A percentile compares a stretch with the other conserved stretches of the same genome.
Conservation (phyloP, 2,113 vertebrate species). For the Hippocampus comes region DNA sequence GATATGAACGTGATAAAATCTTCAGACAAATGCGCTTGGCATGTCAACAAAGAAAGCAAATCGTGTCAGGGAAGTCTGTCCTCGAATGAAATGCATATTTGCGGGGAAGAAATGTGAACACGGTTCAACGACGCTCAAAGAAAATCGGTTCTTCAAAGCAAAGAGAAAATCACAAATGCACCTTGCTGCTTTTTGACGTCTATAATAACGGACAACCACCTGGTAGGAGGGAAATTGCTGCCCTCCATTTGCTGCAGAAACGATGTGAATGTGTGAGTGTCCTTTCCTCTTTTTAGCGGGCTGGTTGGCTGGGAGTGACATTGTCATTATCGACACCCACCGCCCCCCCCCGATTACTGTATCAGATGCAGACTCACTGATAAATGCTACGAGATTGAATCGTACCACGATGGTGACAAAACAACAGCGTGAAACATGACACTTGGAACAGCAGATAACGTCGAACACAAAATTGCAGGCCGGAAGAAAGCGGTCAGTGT, state of each 20-base stretch:
- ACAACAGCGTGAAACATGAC: constrained; percentile 6
- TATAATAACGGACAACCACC: constrained; percentile 50
- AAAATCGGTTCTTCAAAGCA: constrained; percentile 27
- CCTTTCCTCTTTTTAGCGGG: constrained; percentile 45
- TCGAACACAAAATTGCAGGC: constrained; percentile 31
- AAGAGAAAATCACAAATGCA: constrained; percentile 23
- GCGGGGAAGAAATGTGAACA: not conserved
- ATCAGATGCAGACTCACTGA: constrained; percentile 45
- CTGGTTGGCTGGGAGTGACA: constrained; percentile 65
- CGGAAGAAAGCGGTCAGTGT: constrained; percentile 41
- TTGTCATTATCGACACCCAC: constrained; percentile 67
- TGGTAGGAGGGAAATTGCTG: constrained; percentile 52
- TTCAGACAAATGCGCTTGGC: not conserved
- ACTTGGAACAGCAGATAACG: constrained; percentile 12
- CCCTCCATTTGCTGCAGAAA: constrained; percentile 34
- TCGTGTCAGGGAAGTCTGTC: not conserved
- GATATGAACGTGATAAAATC: not conserved
- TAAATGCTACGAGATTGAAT: constrained; percentile 26
- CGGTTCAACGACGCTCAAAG: not conserved
- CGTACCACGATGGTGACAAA: constrained; percentile 4
- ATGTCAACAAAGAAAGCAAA: not conserved
- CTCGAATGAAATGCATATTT: constrained; percentile 5
- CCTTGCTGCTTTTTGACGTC: constrained; percentile 40
- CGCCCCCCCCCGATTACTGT: constrained; percentile 55
- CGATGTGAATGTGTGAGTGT: constrained; percentile 8